Evolutionary conservation across 2,888 invertebrate genomes (phyloP), one percentile per base, ranked within the genome.

Genomic region (Drosophila demipolita): DNA sequence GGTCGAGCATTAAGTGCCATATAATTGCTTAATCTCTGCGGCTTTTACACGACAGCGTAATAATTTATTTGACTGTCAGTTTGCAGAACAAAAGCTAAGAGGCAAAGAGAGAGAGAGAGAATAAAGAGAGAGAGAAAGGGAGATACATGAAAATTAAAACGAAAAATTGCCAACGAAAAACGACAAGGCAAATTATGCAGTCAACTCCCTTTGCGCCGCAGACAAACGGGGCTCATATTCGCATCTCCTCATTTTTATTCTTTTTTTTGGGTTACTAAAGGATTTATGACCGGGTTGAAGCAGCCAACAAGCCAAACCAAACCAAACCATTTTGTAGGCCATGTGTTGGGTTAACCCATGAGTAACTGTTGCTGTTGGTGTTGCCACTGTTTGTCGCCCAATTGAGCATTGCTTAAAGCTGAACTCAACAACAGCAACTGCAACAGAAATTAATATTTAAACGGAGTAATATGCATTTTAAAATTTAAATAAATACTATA

Each of bases 21-120:
- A 87, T 90, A 87, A 87, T 87, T 90, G 87, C 87, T 90, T 91
- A 87, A 87, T 90, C 91, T 87, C 91, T 87, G 91, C 83, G 87
- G 87, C 90, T 87, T 91, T 87, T 87, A 80, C 83, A 90, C 88
- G 89, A 90, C 90, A 90, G 86, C 80, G 81, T 80, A 90, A 87
- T 87, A 90, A 90, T 87, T 87, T 87, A 90, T 87, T 86, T 90
- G 78, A 85, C 91, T 83, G 85, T 79, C 81, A 82, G 86, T 63
- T 68, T n/a, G 40, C 70, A 64, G 82, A 40, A 52, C 69, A 65
- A 69, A 77, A 76, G 55, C 54, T 60, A 57, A 53, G 48, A 42
- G 55, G 17, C 23, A 15, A 45, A 15, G 45, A 33, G 20, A 36
- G 9, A 23, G 6, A 36, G 20, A 23, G 33, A 52, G 20, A 63